phyloP scores from a whole-genome alignment of 2,888 invertebrate genomes.

The Acanthopleura granulata region DNA sequence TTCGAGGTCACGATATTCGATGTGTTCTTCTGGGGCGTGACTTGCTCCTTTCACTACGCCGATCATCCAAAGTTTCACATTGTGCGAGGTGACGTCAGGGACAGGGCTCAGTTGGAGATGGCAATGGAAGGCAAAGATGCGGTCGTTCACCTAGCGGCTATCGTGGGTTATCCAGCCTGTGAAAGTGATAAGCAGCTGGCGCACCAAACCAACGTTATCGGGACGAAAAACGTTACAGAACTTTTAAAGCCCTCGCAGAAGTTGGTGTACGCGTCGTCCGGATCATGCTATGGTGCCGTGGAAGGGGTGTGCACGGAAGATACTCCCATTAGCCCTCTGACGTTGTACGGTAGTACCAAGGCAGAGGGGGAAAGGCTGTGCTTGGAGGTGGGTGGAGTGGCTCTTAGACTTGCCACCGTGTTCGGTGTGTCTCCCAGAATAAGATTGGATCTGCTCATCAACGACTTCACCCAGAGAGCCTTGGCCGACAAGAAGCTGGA shows the following conservation, averaged over 20 bases:
- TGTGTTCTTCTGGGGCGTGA: slow-evolving; percentile 62
- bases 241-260: slow-evolving; percentile 57
- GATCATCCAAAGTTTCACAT: slow-evolving; percentile 46
- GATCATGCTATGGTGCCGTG: slow-evolving; percentile 68
- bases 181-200: slow-evolving; percentile 63
- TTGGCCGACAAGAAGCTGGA: slow-evolving; percentile 59
- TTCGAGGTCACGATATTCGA: slow-evolving; percentile 68
- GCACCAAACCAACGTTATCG: slow-evolving; percentile 57
- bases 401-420: slow-evolving; percentile 66
- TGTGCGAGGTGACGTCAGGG: slow-evolving; percentile 58
- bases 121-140: slow-evolving; percentile 51
- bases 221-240: slow-evolving; percentile 56
- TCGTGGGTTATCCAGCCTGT: slow-evolving; percentile 69
- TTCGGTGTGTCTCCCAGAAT: slow-evolving; percentile 68
- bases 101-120: slow-evolving; percentile 45
- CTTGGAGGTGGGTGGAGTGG: slow-evolving; percentile 55
- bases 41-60: slow-evolving; percentile 54
- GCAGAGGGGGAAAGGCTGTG: slow-evolving; percentile 63
- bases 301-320: slow-evolving; percentile 66
- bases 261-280: slow-evolving; percentile 59
- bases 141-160: slow-evolving; percentile 67
- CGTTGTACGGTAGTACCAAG: slow-evolving; percentile 66
- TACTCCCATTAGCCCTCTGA: slow-evolving; percentile 65
- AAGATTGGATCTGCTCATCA: slow-evolving; percentile 67
- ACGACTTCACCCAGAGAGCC: slow-evolving; percentile 64